A percentile compares a stretch with the other conserved stretches of the same genome.
These are phyloP conservation scores for Nannobrachium achirus DNA, from an alignment of 2,113 vertebrate genomes.

Conservation along the genomic window DNA sequence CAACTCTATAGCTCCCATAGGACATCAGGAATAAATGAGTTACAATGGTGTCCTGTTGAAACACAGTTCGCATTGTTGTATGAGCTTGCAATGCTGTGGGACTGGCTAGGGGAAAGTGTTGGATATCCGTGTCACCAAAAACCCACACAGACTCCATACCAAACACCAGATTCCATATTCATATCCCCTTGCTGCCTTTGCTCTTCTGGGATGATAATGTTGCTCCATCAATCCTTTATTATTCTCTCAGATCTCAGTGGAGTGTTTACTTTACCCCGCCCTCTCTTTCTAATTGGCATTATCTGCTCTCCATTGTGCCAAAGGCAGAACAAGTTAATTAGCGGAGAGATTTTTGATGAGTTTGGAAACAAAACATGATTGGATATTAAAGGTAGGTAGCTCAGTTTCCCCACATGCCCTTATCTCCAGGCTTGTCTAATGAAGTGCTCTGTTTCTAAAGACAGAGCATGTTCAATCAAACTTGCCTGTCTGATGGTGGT, in stretches of 20 bases:
- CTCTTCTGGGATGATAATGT: constrained; percentile 12
- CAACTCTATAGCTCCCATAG: constrained; percentile 71
- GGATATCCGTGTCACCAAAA: constrained; percentile 35
- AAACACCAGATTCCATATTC: constrained; percentile 10
- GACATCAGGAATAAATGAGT: constrained; percentile 39
- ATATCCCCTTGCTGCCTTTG: constrained; percentile 6
- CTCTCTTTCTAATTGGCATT: constrained; percentile 43
- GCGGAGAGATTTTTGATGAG: constrained; percentile 47
- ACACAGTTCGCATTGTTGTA: constrained; percentile 74
- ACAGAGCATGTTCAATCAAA: constrained; percentile 52
- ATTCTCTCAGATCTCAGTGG: constrained; percentile 23
- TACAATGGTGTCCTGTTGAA: constrained; percentile 72
- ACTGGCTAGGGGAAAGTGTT: constrained; percentile 44
- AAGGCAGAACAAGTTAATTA: constrained; percentile 56
- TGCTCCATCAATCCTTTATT: constrained; percentile 27
- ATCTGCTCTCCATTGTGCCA: constrained; percentile 39
- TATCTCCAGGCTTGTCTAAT: constrained; percentile 59
- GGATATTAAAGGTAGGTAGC: constrained; percentile 47
- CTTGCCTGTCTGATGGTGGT: too few species aligned
- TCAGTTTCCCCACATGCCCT: constrained; percentile 41
- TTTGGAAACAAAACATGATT: constrained; percentile 49
- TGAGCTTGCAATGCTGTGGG: constrained; percentile 41
- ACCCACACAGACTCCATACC: constrained; percentile 25
- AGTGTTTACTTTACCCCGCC: constrained; percentile 32
- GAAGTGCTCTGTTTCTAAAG: constrained; percentile 49